Conservation (phyloP, 2,888 invertebrate species). For the Harmothoe impar region DNA sequence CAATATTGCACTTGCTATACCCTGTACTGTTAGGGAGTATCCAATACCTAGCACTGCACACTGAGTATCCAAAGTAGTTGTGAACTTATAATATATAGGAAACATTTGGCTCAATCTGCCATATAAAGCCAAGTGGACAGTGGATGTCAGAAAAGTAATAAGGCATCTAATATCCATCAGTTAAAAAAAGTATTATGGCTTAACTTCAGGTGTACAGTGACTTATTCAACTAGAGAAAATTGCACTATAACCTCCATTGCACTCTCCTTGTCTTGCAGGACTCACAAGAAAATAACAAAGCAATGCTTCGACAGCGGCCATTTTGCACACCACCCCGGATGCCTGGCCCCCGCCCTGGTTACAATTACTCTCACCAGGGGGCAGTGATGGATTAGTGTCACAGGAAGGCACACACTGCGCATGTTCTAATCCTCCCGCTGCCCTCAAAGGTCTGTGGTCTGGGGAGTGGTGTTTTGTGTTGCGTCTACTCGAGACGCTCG, state of each 20-base stretch:
- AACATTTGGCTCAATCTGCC: too few relatives aligned
- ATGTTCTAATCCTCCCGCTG: conserved; percentile 22
- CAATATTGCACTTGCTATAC: too few relatives aligned
- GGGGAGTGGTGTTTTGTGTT: conserved; percentile 38
- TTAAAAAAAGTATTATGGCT: too few relatives aligned
- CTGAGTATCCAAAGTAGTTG: too few relatives aligned
- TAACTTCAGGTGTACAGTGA: too few relatives aligned
- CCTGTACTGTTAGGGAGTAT: too few relatives aligned
- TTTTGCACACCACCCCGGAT: not conserved
- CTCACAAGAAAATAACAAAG: not conserved
- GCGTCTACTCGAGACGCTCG: conserved; percentile 10
- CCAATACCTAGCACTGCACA: too few relatives aligned
- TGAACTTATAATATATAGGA: too few relatives aligned
- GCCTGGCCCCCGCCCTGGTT: not conserved
- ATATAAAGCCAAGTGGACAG: too few relatives aligned
- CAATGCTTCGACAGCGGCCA: not conserved
- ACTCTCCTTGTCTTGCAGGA: not conserved
- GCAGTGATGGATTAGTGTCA: not conserved
- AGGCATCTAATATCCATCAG: too few relatives aligned
- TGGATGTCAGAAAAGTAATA: too few relatives aligned
- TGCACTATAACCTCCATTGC: not conserved
- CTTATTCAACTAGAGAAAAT: too few relatives aligned
- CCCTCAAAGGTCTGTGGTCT: not conserved
- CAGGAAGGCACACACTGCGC: not conserved
- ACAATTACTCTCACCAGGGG: not conserved